Evolutionary conservation across 2,797 vertebrate genomes (phyloP), one percentile per base, ranked within the genome.

Genomic region (Pyrocephalus nanus): DNA sequence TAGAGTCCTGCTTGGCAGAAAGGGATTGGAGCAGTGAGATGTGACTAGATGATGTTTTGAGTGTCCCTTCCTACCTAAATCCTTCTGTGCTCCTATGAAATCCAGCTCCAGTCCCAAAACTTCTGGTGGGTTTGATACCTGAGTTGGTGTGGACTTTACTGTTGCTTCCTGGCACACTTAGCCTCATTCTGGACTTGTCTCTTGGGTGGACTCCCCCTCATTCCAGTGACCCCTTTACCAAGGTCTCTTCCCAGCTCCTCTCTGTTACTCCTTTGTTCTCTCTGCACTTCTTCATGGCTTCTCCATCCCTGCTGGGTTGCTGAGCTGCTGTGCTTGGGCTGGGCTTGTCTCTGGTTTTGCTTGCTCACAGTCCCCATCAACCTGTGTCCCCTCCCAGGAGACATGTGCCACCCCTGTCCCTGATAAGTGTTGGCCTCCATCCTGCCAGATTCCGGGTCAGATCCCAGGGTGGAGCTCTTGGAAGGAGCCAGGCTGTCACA

Each of bases 261-360:
- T 61, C 43, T 66, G 71, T 27, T 27, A 22, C n/a, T 30, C 16
- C 17, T 43, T 23, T 55, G 67, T 50, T 5, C n/a, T 48, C 50
- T 54, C 38, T 6, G 5, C 8, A 8, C 14, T 62, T 71, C n/a
- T 54, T 19, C 15, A 2, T 32, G 23, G 51, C 45, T 76, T 22
- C 27, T 22, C 19, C 12, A 11, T 55, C 47, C 29, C 36, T 2
- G 0, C 5, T n/a, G 81, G 9, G 10, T 18, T 61, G 15, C 51
- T 1, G 6, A 82, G 30, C 27, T 0, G 4, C 61, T 61, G 8
- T 3, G 1, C 8, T 36, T 6, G 8, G 36, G 9, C 34, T 0
- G 2, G 71, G 19, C 16, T 55, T 51, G 0, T 55, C 42, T 55
- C 42, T 64, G 25, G 7, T 50, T 7, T 2, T 2, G 7, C 34